Evolutionary conservation across 1,140 invertebrate species (phyloP), one percentile per base, ranked within the genome.

Genomic region (Dendrolimus kikuchii): DNA sequence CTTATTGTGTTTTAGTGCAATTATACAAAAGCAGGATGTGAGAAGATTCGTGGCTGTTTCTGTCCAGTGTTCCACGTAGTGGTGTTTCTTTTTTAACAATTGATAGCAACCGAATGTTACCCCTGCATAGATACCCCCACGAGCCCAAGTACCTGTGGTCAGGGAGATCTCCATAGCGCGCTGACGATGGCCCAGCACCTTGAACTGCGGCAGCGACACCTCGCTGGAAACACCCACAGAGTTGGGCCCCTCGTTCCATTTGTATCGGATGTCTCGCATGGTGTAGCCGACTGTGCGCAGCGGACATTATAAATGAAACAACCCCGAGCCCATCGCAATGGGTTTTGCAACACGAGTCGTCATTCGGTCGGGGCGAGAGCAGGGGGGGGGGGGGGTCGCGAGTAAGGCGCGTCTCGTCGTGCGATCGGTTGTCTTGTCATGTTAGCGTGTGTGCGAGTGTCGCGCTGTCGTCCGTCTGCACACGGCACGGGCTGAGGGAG

Each of bases 251-350:
- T 95, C 95, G 88, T 96, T 95, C 96, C 96, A 97, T 88, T 95
- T 96, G 92, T 97, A 97, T 72, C 94, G 92, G 89, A 98, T 98
- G 91, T 98, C 96, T 89, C 94, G 91, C 95, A 97, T 98, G 82
- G 96, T 97, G 92, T 97, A 97, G 89, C 96, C 96, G 92, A 97
- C 96, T 98, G 92, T 88, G 90, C 83, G 81, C 75, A 84, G 78
- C 81, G 79, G 89, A 92, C 84, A 91, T 62, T 85, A 89, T 88
- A 90, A 87, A 89, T 91, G 87, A 91, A 90, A 90, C 81, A 88
- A 88, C 90, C 89, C 90, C 89, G 88, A 79, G 86, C 89, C 89
- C 89, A 89, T 91, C 89, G 86, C 88, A 90, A 88, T 90, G 89
- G 90, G 90, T 90, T 90, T 91, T 90, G 70, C 68, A 62, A 81